Percentiles rank a stretch among this genome's conserved stretches.
phyloP scores from a whole-genome alignment of 53 echinoderm and acorn worm genomes.

The Temnopleurus reevesii region DNA sequence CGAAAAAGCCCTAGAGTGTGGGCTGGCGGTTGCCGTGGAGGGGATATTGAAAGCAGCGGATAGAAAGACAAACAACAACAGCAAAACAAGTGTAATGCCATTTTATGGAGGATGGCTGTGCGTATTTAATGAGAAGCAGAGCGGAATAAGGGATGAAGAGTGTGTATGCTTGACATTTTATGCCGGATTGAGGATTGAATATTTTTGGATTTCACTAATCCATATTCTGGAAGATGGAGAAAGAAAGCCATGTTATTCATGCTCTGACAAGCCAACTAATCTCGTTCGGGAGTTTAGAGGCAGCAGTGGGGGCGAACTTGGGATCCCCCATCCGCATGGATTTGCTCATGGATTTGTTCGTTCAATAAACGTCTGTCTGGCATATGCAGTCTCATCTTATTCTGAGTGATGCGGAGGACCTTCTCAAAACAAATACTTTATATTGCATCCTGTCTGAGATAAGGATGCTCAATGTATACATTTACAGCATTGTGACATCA shows the following conservation, averaged over 20 bases:
- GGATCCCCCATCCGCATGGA: constrained; percentile 5
- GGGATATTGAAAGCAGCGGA: constrained; percentile 3
- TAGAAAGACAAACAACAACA: not conserved
- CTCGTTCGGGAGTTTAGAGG: not conserved
- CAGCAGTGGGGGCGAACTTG: not conserved
- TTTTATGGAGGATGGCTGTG: not conserved
- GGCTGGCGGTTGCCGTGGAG: not conserved
- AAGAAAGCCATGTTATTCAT: not conserved
- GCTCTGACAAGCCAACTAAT: constrained; percentile 12
- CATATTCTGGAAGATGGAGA: constrained; percentile 1
- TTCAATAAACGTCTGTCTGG: not conserved
- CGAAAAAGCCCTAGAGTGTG: not conserved
- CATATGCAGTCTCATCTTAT: not conserved
- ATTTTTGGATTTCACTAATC: not conserved
- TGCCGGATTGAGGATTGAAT: not conserved
- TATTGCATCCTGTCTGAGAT: not conserved
- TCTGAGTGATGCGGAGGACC: not conserved
- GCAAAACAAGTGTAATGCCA: not conserved
- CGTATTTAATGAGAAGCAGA: not conserved
- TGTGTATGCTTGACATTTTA: constrained; percentile 20
- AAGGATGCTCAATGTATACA: not conserved
- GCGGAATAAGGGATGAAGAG: not conserved
- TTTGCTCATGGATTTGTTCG: not conserved
- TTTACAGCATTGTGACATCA: not conserved
- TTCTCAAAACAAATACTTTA: not conserved